A percentile compares a stretch with the other conserved stretches of the same genome.
These are phyloP conservation scores for Paradisaea rubra DNA, from an alignment of 2,113 vertebrate genomes.

Conservation along the genomic window DNA sequence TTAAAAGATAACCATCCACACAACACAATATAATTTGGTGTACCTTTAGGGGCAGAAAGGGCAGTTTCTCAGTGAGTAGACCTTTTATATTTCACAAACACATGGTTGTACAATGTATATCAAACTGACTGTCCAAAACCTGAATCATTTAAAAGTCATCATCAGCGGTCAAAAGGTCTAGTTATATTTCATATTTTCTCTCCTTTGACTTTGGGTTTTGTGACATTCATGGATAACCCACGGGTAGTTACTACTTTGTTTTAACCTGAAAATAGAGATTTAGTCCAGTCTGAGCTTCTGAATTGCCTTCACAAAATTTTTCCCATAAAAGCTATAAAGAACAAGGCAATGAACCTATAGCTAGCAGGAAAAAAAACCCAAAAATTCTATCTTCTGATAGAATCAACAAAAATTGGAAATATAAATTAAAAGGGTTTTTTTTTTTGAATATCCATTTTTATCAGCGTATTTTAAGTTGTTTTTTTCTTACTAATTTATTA, in stretches of 20 bases:
- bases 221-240: not conserved
- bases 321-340: not conserved
- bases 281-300: not conserved
- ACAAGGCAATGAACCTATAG: rapidly evolving
- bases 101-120: not conserved
- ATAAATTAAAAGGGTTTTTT: not conserved
- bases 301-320: not conserved
- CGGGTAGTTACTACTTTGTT: not conserved
- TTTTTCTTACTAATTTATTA: too few species aligned
- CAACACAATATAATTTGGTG: not conserved
- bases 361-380: rapidly evolving
- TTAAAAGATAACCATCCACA: not conserved
- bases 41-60: not conserved
- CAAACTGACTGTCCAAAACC: not conserved
- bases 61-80: not conserved
- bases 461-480: rapidly evolving
- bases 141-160: not conserved
- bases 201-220: not conserved
- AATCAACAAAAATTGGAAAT: not conserved
- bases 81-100: not conserved
- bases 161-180: not conserved
- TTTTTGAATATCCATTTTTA: not conserved
- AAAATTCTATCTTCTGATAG: not conserved
- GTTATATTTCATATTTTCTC: not conserved
- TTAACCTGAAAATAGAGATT: not conserved